phyloP scores from a whole-genome alignment of 2,888 invertebrate species.

The Pristionchus arcanus region DNA sequence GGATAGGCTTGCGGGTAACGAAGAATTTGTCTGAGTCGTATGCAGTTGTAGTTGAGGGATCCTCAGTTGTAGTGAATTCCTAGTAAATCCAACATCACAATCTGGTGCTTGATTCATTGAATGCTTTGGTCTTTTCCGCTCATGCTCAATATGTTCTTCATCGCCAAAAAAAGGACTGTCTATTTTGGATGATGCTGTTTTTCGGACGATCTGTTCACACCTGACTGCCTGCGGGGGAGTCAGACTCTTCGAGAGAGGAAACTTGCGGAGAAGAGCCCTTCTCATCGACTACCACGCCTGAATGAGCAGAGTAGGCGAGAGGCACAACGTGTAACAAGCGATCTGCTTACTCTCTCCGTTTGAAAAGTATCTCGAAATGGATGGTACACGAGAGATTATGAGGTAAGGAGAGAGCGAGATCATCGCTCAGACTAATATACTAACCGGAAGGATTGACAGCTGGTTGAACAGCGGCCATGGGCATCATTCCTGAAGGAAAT shows the following conservation, averaged over 20 bases:
- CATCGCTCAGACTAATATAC: not conserved
- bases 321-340: not conserved
- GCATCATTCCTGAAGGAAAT: not conserved
- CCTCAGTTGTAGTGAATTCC: constrained; percentile 1
- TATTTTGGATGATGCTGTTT: not conserved
- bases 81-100: not conserved
- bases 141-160: not conserved
- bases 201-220: not conserved
- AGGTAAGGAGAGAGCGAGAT: not conserved
- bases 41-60: constrained; percentile 59
- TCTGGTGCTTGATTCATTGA: too few species aligned
- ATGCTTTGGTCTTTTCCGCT: too few species aligned
- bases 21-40: constrained; percentile 69
- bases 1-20: constrained; percentile 58
- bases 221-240: constrained; percentile 36
- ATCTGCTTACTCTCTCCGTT: not conserved
- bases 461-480: not conserved
- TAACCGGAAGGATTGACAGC: not conserved
- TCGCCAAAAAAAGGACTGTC: not conserved
- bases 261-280: not conserved
- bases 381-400: not conserved
- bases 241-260: constrained; percentile 3
- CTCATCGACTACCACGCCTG: not conserved
- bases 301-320: constrained; percentile 31
- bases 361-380: not conserved